Evolutionary conservation across 2,797 vertebrate species (phyloP), one percentile per base, ranked within the genome.

Genomic region (Heteromormyrus szaboi): DNA sequence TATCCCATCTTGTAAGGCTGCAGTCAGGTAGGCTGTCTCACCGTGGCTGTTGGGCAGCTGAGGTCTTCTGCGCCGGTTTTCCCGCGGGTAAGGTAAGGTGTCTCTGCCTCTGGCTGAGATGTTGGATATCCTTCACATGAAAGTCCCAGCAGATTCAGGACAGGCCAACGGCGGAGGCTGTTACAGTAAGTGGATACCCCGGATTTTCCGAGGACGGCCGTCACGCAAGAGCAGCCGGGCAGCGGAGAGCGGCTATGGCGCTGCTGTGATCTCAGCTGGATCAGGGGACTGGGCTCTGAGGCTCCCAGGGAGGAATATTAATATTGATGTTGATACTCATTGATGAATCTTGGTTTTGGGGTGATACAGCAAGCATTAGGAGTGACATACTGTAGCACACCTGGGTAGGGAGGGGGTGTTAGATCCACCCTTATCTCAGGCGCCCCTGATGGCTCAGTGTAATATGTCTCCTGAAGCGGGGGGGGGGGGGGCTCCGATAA

Each of bases 161-260:
- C 76, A 46, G 88, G 79, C 14, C n/a, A 25, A 56, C 25, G 11
- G 11, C 7, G 56, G 88, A 65, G 54, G 56, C 56, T 6, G 44
- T 37, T 33, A 41, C 88, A 37, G 88, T 89, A 89, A 68, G 79
- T 65, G 88, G 88, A 88, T 88, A 84, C 53, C 37, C 33, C 37
- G 51, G 56, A 25, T 56, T 29, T 88, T 81, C 72, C 25, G 7
- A 79, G 25, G 54, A 79, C 68, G 37, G 51, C 33, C 83, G 88
- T 93, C 90, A 89, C 53, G 14, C 89, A 92, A 93, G 90, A 85
- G 25, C 62, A 37, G 88, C 92, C 90, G 87, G 86, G 90, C 89
- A 29, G 56, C 88, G 86, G 83, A 87, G 90, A 89, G 56, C 51
- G 79, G 86, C 50, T 87, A 6, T 81, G 25, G 50, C 5, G 0